A percentile compares a stretch with the other conserved stretches of the same genome.
Conservation (phyloP, 2,888 invertebrate genomes). For the Stenolophus ochropezus region DNA sequence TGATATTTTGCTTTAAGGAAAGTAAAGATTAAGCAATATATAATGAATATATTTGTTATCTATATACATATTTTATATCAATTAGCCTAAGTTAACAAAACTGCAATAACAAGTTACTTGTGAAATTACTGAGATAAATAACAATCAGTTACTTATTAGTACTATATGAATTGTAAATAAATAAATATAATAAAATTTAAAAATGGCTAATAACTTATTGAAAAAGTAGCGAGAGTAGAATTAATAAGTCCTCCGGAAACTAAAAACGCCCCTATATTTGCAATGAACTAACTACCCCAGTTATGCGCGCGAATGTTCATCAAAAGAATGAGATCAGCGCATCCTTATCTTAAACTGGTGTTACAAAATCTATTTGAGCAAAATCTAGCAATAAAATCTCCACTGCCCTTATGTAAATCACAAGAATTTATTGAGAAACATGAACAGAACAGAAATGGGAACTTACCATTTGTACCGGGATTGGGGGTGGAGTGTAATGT, state of each 20-base stretch:
- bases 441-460: slow-evolving; percentile 8
- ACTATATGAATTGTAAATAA: slow-evolving; percentile 39
- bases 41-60: slow-evolving; percentile 59
- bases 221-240: not conserved
- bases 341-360: slow-evolving; percentile 41
- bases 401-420: slow-evolving; percentile 23
- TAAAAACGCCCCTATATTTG: slow-evolving; percentile 20
- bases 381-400: slow-evolving; percentile 48
- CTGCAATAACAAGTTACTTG: slow-evolving; percentile 45
- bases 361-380: slow-evolving; percentile 45
- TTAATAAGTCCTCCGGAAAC: no score
- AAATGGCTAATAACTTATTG: slow-evolving; percentile 9
- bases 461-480: slow-evolving; percentile 38
- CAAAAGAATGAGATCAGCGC: slow-evolving; percentile 40
- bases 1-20: slow-evolving; percentile 21
- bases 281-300: slow-evolving; percentile 27
- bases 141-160: slow-evolving; percentile 48
- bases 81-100: slow-evolving; percentile 51
- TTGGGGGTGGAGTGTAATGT: slow-evolving; percentile 17
- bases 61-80: slow-evolving; percentile 51
- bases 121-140: slow-evolving; percentile 46
- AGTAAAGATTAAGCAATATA: slow-evolving; percentile 53
- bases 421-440: slow-evolving; percentile 27
- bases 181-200: slow-evolving; percentile 20
- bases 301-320: slow-evolving; percentile 26